Evolutionary conservation across 2,888 invertebrate species (phyloP).

Genomic region (Dicycla oo): DNA sequence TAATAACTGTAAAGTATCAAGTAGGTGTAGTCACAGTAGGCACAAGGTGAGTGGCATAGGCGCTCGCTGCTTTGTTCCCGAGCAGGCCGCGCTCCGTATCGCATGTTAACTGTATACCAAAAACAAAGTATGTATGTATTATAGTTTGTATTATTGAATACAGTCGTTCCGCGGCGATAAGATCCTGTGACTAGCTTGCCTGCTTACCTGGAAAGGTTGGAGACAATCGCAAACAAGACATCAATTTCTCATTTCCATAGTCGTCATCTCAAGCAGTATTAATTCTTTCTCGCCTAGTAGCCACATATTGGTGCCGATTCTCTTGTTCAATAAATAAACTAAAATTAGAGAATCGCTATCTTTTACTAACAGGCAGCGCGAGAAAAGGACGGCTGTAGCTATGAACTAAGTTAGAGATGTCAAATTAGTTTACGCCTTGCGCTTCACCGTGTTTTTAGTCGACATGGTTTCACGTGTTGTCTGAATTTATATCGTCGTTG

Average conservation of each 20-base stretch:
- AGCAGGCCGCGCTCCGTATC: conserved; percentile 76
- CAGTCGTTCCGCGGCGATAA: conserved; percentile 8
- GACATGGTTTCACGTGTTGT: too few species aligned
- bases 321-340: too few species aligned
- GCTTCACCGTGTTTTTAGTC: too few species aligned
- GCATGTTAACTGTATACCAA: conserved; percentile 48
- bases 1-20: conserved; percentile 71
- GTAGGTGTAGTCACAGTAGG: conserved; percentile 52
- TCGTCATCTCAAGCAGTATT: neutral
- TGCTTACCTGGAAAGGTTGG: neutral
- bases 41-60: conserved; percentile 83
- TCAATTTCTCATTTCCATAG: neutral
- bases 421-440: too few species aligned
- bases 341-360: too few species aligned
- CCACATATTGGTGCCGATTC: too few species aligned
- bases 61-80: conserved; percentile 87
- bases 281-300: neutral
- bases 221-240: neutral
- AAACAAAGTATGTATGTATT: conserved; percentile 36
- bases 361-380: too few species aligned
- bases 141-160: conserved; percentile 29
- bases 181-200: neutral
- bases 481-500: too few species aligned
- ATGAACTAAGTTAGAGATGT: too few species aligned
- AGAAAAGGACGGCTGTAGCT: too few species aligned